phyloP scores from a whole-genome alignment of 2,888 invertebrate genomes.

The Drosophila seclusa region DNA sequence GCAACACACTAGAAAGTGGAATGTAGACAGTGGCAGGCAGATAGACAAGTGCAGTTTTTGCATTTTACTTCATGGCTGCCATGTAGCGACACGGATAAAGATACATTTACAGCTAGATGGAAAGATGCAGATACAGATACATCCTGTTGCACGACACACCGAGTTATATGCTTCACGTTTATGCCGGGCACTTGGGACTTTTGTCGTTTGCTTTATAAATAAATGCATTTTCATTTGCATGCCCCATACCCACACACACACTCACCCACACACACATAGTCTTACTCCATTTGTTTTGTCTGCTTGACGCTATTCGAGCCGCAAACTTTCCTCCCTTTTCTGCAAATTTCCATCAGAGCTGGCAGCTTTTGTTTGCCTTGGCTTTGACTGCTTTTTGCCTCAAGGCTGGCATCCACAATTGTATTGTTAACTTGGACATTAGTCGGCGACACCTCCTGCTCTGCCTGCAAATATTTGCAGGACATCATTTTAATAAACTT shows the following conservation, averaged over 20 bases:
- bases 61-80: slow-evolving; percentile 50
- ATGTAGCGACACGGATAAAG: slow-evolving; percentile 60
- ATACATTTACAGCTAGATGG: slow-evolving; percentile 54
- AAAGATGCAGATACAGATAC: slow-evolving; percentile 40
- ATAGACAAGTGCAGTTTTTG: slow-evolving; percentile 67
- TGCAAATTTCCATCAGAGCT: slow-evolving; percentile 60
- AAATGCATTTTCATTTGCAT: slow-evolving; percentile 76
- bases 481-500: slow-evolving; percentile 75
- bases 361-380: slow-evolving; percentile 47
- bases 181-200: slow-evolving; percentile 57
- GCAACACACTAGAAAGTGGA: slow-evolving; percentile 42
- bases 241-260: slow-evolving; percentile 30
- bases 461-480: slow-evolving; percentile 66
- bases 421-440: slow-evolving; percentile 67
- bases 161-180: slow-evolving; percentile 32
- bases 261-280: slow-evolving; percentile 6
- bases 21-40: slow-evolving; percentile 30
- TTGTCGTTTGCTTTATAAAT: slow-evolving; percentile 71
- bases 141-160: slow-evolving; percentile 62
- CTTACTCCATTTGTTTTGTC: slow-evolving; percentile 58
- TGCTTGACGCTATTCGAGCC: slow-evolving; percentile 45
- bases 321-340: background rate
- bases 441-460: slow-evolving; percentile 57
- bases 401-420: slow-evolving; percentile 2
- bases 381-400: slow-evolving; percentile 16